These are phyloP conservation scores for Anarsia innoxiella DNA, from an alignment of 2,888 invertebrate species.

Conservation along the genomic window DNA sequence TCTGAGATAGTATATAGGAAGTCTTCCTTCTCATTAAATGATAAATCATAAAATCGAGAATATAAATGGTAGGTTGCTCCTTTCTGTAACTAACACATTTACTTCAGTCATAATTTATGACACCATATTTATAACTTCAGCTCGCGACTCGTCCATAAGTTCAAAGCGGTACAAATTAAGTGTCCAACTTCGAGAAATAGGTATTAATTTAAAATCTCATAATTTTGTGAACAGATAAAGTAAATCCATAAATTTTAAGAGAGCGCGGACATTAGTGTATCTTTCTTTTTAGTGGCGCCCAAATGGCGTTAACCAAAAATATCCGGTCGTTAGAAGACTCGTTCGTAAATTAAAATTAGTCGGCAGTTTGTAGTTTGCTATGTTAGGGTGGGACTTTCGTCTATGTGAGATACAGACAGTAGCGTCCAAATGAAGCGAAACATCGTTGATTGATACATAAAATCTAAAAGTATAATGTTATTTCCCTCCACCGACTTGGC, in stretches of 20 bases:
- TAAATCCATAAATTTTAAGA: conserved; percentile 54
- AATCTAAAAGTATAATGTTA: too few relatives aligned
- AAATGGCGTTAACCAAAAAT: conserved; percentile 59
- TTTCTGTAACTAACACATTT: too few relatives aligned
- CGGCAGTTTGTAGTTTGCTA: conserved; percentile 36
- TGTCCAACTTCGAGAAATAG: conserved; percentile 20
- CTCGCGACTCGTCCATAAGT: too few relatives aligned
- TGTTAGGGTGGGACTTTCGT: conserved; percentile 31
- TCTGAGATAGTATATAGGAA: too few relatives aligned
- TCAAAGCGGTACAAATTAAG: conserved; percentile 12
- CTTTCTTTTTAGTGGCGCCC: conserved; percentile 51
- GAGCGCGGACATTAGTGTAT: conserved; percentile 43
- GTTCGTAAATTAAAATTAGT: conserved; percentile 58
- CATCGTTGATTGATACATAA: too few relatives aligned
- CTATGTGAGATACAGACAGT: conserved; percentile 17
- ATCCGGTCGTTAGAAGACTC: conserved; percentile 50
- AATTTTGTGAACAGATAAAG: conserved; percentile 45
- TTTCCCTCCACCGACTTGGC: too few relatives aligned
- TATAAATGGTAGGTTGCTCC: too few relatives aligned
- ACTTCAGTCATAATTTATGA: too few relatives aligned
- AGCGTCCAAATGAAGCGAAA: too few relatives aligned
- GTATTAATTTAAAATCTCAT: conserved; percentile 38
- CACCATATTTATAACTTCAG: too few relatives aligned
- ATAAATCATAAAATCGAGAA: too few relatives aligned
- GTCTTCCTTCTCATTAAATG: too few relatives aligned